Base-by-base conservation (phyloP, 2,113 vertebrate species). In the Varanus salvator region DNA sequence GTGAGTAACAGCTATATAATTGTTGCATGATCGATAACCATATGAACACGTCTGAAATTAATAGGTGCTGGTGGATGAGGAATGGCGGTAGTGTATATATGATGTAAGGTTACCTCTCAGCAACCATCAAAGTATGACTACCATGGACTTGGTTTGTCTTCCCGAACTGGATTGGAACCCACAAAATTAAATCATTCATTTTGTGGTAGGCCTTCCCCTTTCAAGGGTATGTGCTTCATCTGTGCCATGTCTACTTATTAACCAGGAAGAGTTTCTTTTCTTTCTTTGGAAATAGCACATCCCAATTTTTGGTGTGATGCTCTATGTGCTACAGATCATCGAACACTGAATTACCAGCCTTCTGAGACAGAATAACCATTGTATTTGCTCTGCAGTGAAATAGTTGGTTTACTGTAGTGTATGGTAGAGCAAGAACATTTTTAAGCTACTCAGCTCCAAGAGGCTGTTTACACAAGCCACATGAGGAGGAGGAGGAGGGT, bases 381-480 rank as follows among this genome's bases (percentile, higher is more conserved):
- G 78, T 69, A 52, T 57, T 88, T 38, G 69, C 80, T 68, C 7
- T 0, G 1, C 14, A 23, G 8, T 21, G 72, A 48, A 0, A 57
- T n/a, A 54, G 38, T 44, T 71, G 64, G 68, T 0, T 68, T 77
- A 77, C 52, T 0, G 0, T 77, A 77, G 48, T 0, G 0, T 80
- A 90, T 85, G 57, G 88, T 71, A 90, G 48, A 87, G 0, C 27
- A 93, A 90, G 84, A 29, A 91, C 54, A 72, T 17, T 68, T 74
- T 0, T 80, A 83, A 93, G 38, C 85, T 88, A 90, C 91, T 90
- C 83, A 94, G 48, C 88, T 2, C 38, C 57, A 29, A 87, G 21
- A 71, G 80, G 8, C 27, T 94, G 38, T 94, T 94, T 96, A 93
- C 89, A 11, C 25, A 83, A 77, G 52, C 50, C 74, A 78, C 8